phyloP scores from a whole-genome alignment of 2,797 vertebrate genomes.

The Crocidura indochinensis region DNA sequence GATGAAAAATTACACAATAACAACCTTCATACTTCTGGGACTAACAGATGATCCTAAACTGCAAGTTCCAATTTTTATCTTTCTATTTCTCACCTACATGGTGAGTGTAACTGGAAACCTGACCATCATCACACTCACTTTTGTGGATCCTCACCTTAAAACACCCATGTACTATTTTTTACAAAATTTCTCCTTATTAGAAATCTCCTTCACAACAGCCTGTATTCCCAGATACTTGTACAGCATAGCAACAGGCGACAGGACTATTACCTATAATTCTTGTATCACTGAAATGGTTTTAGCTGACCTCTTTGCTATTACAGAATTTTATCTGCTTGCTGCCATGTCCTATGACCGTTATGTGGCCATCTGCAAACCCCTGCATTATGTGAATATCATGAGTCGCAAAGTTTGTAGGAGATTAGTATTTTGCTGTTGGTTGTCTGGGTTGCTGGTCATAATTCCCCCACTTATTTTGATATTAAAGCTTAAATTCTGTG shows the following conservation, averaged over 20 bases:
- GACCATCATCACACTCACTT: conserved; percentile 1
- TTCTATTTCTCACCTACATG: conserved; percentile 24
- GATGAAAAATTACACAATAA: neutral
- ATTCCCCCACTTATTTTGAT: neutral
- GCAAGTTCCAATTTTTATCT: conserved; percentile 8
- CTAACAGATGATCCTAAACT: conserved; percentile 16
- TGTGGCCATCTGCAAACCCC: conserved; percentile 69
- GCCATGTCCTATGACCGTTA: neutral
- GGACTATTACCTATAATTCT: neutral
- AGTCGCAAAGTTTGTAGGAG: neutral
- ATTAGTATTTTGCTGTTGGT: neutral
- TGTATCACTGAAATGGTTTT: neutral
- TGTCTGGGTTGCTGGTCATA: conserved; percentile 38
- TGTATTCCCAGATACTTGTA: conserved; percentile 19
- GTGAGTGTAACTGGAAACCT: neutral
- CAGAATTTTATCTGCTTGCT: neutral
- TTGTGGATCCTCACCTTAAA: neutral
- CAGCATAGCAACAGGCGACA: neutral
- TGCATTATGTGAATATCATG: conserved; percentile 55
- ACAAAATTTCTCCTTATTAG: neutral
- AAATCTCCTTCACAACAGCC: conserved; percentile 17
- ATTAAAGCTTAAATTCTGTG: conserved; percentile 49
- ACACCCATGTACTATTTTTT: neutral
- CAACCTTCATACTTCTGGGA: neutral
- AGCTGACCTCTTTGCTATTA: neutral